Conservation (phyloP, 2,888 invertebrate genomes). For the Notocelia uddmanniana region DNA sequence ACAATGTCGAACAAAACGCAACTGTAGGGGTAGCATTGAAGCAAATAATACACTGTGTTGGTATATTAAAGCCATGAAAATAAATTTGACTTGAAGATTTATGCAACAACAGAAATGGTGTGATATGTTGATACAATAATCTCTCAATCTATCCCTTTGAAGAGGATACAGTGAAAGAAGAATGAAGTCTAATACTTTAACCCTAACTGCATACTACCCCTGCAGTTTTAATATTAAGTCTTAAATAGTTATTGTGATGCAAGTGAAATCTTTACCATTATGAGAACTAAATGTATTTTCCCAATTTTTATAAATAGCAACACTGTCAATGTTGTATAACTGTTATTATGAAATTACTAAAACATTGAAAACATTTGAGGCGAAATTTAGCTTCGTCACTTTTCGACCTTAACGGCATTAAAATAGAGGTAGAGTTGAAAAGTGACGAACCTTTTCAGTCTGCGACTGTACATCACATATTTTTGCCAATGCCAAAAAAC, state of each 20-base stretch:
- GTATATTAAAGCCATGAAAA: too few relatives aligned
- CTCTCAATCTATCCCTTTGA: not conserved
- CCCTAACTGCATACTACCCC: constrained; percentile 7
- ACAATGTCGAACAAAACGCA: constrained; percentile 19
- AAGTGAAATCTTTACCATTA: constrained; percentile 15
- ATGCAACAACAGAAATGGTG: not conserved
- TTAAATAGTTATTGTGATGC: constrained; percentile 19
- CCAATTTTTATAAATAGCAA: constrained; percentile 26
- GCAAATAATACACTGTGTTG: too few relatives aligned
- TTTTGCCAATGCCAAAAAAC: too few relatives aligned
- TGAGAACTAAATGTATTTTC: constrained; percentile 19
- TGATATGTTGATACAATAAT: not conserved
- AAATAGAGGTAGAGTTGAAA: too few relatives aligned
- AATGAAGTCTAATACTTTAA: not conserved
- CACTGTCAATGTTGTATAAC: constrained; percentile 22
- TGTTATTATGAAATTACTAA: constrained; percentile 1
- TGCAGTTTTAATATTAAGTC: constrained; percentile 32
- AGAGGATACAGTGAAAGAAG: not conserved
- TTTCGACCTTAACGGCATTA: too few relatives aligned
- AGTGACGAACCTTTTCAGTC: too few relatives aligned
- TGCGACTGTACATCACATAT: too few relatives aligned
- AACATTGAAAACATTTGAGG: constrained; percentile 11
- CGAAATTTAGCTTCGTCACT: too few relatives aligned
- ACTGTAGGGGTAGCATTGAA: constrained; percentile 18
- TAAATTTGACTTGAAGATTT: not conserved